Base-by-base conservation (phyloP, 2,888 invertebrate species). In the Isoperla grammatica region DNA sequence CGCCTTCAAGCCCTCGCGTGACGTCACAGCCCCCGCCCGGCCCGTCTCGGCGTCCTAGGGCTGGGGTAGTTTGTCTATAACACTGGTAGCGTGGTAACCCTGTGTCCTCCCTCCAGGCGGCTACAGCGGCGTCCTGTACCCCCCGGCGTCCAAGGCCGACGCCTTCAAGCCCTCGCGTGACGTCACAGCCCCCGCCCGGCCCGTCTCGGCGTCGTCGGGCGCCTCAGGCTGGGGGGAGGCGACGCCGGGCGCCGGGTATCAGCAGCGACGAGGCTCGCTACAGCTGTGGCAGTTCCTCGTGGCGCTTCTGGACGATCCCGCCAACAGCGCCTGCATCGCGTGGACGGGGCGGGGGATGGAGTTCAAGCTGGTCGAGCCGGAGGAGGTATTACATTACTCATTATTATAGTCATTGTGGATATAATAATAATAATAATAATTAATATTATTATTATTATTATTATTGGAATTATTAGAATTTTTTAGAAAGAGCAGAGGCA, bases 251-350 rank as follows among this genome's bases (percentile, higher is more conserved):
- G 61, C 61, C 15, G 64, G 60, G 6, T 62, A 63, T 58, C 79
- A 80, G 63, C 81, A 82, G 65, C 76, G 91, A n/a, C 79, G 93
- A 35, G 93, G 93, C 0, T 91, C 92, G 0, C 80, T 94, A 12
- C 94, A 96, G 72, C 77, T 96, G 57, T 96, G 95, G 95, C 96
- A 96, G 78, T 96, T 96, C 76, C 80, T 96, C 49, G 94, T 95
- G 2, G 86, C 90, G 0, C 77, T 91, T 4, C 72, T 91, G 45
- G 87, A 86, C 68, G 86, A 86, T 61, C 82, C 87, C 63, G 73
- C 75, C 15, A 85, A 85, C 68, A 84, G 89, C 17, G 86, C 89
- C 58, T 90, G 90, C 72, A 95, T 95, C 63, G 90, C 93, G 1
- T 95, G 95, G 95, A 96, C 95, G 0, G 95, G 95, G 0, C 79